These are phyloP conservation scores for Pandemis heparana DNA, from an alignment of 2,888 invertebrate genomes.

Conservation along the genomic window DNA sequence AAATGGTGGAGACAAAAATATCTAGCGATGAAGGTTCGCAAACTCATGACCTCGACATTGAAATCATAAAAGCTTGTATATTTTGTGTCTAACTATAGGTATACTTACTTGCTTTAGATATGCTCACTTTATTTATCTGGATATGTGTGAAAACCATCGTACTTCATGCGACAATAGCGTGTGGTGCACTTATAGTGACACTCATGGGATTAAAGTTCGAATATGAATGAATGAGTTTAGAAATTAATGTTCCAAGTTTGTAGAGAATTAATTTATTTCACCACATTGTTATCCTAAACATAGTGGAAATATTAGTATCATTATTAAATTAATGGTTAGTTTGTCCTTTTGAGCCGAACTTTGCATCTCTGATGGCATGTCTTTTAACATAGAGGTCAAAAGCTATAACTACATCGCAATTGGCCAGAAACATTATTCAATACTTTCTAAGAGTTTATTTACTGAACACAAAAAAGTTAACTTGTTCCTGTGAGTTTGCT, in stretches of 20 bases:
- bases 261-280: neutral
- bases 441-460: no score
- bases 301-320: neutral
- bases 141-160: neutral
- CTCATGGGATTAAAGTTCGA: neutral
- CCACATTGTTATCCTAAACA: neutral
- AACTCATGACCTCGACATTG: neutral
- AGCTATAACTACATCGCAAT: no score
- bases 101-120: neutral
- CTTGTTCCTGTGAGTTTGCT: no score
- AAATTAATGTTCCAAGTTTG: no score
- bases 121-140: neutral
- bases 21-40: neutral
- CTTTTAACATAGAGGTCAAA: no score
- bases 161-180: neutral
- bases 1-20: slow-evolving; percentile 6
- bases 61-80: neutral
- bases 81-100: neutral
- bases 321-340: neutral
- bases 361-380: no score
- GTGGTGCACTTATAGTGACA: neutral
- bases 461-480: no score
- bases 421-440: no score
- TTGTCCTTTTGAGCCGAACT: no score
- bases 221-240: neutral